Conservation (phyloP, 30 jellyfish, hydroid and myxozoan genomes). For the Mastigias papua region DNA sequence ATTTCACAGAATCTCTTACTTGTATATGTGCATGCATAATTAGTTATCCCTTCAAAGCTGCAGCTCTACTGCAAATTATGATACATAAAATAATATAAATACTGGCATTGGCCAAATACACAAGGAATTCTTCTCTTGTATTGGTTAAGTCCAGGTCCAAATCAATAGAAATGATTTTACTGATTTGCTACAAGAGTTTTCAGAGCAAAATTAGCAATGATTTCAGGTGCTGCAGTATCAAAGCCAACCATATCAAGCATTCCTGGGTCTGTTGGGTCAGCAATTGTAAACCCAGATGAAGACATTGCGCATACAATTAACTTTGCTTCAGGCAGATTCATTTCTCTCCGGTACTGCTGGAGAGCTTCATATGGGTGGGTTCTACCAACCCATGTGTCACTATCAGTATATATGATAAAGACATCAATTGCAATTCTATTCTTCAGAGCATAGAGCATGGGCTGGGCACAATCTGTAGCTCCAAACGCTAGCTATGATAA, state of each 20-base stretch:
- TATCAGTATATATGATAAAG: slow-evolving; percentile 65
- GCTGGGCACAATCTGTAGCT: slow-evolving; percentile 71
- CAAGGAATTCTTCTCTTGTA: no score
- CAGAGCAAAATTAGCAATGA: slow-evolving; percentile 60
- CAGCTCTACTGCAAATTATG: no score
- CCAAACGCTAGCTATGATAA: slow-evolving; percentile 56
- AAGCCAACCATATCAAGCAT: slow-evolving; percentile 80
- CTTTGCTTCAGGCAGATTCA: slow-evolving; percentile 63
- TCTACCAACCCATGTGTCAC: slow-evolving; percentile 44
- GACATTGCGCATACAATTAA: slow-evolving; percentile 70
- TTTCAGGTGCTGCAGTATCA: slow-evolving; percentile 76
- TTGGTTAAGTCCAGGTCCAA: no score
- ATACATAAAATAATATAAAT: no score
- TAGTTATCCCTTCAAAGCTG: no score
- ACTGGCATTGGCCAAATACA: no score
- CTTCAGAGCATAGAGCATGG: slow-evolving; percentile 61
- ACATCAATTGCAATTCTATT: slow-evolving; percentile 43
- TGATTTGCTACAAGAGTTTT: no score
- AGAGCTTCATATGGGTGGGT: slow-evolving; percentile 54
- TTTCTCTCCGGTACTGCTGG: slow-evolving; percentile 24
- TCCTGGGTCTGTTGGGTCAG: slow-evolving; percentile 65
- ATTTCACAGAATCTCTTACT: no score
- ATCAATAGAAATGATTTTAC: no score
- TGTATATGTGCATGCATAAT: no score
- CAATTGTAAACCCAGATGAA: slow-evolving; percentile 73